Evolutionary conservation across 2,888 invertebrate genomes (phyloP), one percentile per base, ranked within the genome.

Genomic region (Scotopteryx bipunctaria): DNA sequence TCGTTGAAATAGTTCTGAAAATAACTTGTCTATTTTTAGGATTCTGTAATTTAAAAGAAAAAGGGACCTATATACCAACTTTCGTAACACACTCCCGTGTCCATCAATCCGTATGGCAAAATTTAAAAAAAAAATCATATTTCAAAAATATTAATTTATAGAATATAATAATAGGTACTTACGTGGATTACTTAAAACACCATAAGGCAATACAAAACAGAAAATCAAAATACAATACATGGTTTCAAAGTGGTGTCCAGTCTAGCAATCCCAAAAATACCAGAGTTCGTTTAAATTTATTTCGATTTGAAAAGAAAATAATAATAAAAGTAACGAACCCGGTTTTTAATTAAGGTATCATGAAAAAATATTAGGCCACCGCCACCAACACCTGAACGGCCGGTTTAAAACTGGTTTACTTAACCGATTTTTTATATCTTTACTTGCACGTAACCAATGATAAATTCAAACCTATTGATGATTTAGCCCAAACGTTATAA

Each of bases 111-210:
- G n/a, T n/a, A n/a, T n/a, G n/a, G n/a, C n/a, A n/a, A n/a, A n/a
- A n/a, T n/a, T n/a, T n/a, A n/a, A n/a, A n/a, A n/a, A n/a, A n/a
- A n/a, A n/a, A n/a, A n/a, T n/a, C n/a, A n/a, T n/a, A n/a, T n/a
- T n/a, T n/a, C n/a, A n/a, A 23, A 5, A 5, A 23, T 14, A 4
- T 25, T 5, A 2, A 38, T 25, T 8, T 23, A 0, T 8, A 21
- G n/a, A 13, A 37, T 8, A 23, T 3, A 37, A 6, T n/a, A 17
- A 29, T 8, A 29, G 1, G 5, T 25, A 43, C 43, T 25, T 25
- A 43, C 43, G 9, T 9, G 23, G 4, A 25, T n/a, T 25, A 35
- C 43, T 16, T 5, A 33, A 23, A 33, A 43, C 43, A 14, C 37
- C n/a, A 35, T 21, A 11, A 2, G 23, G 2, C n/a, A 25, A 11